Conservation (phyloP, 2,797 vertebrate genomes). For the Echiichthys vipera region DNA sequence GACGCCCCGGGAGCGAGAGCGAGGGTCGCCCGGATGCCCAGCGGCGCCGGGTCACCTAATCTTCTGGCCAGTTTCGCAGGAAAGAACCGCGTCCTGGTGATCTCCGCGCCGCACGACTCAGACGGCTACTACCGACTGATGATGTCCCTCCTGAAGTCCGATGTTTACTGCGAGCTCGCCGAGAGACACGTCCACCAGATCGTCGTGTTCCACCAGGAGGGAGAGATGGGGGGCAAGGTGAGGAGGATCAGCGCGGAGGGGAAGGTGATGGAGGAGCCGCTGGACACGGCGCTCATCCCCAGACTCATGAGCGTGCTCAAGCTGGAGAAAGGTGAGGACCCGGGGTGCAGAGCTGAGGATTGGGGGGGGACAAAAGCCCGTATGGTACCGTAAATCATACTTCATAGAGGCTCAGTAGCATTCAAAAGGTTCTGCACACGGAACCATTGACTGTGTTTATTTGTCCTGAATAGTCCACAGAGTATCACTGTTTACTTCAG, state of each 20-base stretch:
- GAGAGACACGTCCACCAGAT: conserved; percentile 96
- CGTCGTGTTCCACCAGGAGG: conserved; percentile 93
- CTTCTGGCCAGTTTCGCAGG: conserved; percentile 94
- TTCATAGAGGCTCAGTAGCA: too few relatives aligned
- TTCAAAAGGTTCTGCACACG: too few relatives aligned
- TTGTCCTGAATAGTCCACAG: too few relatives aligned
- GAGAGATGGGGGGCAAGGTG: conserved; percentile 92
- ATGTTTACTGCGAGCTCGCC: conserved; percentile 96
- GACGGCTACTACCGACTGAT: conserved; percentile 97
- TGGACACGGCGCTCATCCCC: conserved; percentile 91
- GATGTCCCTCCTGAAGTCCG: conserved; percentile 95
- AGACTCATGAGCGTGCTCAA: conserved; percentile 96
- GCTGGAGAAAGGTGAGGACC: conserved; percentile 89
- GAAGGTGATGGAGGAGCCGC: conserved; percentile 92
- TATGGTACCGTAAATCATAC: too few relatives aligned
- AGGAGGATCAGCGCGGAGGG: conserved; percentile 93
- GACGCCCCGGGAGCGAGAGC: conserved; percentile 83
- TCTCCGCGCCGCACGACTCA: conserved; percentile 94
- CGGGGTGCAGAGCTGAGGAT: too few relatives aligned
- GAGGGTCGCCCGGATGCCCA: conserved; percentile 85
- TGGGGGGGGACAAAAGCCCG: too few relatives aligned
- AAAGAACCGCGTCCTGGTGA: conserved; percentile 94
- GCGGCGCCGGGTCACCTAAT: conserved; percentile 90
- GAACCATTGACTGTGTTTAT: too few relatives aligned
- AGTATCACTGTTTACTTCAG: too few relatives aligned